Evolutionary conservation across 2,888 invertebrate genomes (phyloP).

Genomic region (Polyploca ridens): DNA sequence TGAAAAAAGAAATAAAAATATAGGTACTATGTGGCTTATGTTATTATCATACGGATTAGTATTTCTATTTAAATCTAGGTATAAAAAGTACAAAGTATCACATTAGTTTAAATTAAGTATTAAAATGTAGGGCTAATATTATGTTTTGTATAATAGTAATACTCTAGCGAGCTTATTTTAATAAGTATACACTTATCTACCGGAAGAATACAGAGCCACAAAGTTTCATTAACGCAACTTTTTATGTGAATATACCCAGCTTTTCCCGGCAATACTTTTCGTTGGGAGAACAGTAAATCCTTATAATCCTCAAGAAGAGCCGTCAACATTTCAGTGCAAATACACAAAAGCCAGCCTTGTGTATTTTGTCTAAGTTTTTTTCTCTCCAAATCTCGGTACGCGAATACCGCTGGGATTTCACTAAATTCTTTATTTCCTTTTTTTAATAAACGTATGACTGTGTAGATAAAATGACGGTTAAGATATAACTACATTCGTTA

Average conservation of each 20-base stretch:
- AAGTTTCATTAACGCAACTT: conserved; percentile 17
- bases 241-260: conserved; percentile 16
- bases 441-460: background rate
- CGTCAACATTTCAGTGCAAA: conserved; percentile 54
- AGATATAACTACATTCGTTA: background rate
- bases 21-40: background rate
- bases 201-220: conserved; percentile 10
- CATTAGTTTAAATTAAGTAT: background rate
- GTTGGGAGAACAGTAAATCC: conserved; percentile 48
- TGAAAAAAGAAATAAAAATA: too few species aligned
- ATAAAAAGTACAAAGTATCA: too few species aligned
- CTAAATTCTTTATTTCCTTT: background rate
- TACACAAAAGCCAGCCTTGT: conserved; percentile 40
- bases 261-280: conserved; percentile 36
- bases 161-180: too few species aligned
- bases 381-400: conserved; percentile 26
- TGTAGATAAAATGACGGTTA: background rate
- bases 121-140: background rate
- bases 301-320: conserved; percentile 46
- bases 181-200: background rate
- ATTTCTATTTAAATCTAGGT: too few species aligned
- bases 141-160: too few species aligned
- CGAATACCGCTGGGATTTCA: conserved; percentile 4
- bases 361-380: conserved; percentile 42
- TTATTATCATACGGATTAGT: too few species aligned